These are phyloP conservation scores for Cuniculus paca DNA, from an alignment of 2,797 vertebrate genomes.

Conservation along the genomic window DNA sequence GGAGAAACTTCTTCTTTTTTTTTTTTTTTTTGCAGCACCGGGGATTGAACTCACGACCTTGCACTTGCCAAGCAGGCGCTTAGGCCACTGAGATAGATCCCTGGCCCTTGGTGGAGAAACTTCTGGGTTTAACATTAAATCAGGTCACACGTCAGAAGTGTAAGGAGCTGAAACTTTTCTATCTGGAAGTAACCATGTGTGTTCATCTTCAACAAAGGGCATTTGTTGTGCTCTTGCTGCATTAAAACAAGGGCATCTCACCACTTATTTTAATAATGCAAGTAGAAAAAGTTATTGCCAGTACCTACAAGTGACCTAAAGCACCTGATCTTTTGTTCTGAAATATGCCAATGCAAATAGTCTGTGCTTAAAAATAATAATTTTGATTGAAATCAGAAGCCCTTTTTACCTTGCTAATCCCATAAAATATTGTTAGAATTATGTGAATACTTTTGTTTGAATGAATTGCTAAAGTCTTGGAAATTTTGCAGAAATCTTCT, in stretches of 20 bases:
- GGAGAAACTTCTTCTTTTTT: too few species aligned
- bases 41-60: too few species aligned
- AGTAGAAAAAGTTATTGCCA: not conserved
- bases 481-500: not conserved
- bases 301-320: not conserved
- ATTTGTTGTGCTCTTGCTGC: not conserved
- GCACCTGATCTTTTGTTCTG: not conserved
- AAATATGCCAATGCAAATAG: not conserved
- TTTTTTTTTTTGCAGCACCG: too few species aligned
- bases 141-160: not conserved
- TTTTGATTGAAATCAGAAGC: conserved; percentile 31
- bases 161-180: not conserved
- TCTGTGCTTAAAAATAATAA: not conserved
- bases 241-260: not conserved
- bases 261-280: not conserved
- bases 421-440: conserved; percentile 7
- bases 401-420: conserved; percentile 40
- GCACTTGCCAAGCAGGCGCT: too few species aligned
- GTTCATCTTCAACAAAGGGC: not conserved
- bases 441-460: not conserved
- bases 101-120: not conserved
- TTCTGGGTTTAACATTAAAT: not conserved
- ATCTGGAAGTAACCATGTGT: not conserved
- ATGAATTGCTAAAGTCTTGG: not conserved
- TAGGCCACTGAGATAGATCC: too few species aligned